These are phyloP conservation scores for Lytechinus variegatus DNA, from an alignment of 35 echinoderm and acorn worm species.

Conservation along the genomic window DNA sequence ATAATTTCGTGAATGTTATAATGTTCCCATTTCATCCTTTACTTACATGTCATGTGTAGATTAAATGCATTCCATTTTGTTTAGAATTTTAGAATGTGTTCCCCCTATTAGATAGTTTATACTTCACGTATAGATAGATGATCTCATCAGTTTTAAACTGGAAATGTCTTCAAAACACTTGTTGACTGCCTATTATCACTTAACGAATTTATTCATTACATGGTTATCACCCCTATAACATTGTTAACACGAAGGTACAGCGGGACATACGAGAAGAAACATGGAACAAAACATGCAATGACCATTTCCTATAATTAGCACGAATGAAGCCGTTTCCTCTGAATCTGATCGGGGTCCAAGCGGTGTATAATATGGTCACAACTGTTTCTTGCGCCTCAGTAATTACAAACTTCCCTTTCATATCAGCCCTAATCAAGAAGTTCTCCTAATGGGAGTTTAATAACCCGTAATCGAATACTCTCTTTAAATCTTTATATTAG, in stretches of 20 bases:
- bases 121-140: no score
- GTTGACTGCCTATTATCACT: background rate
- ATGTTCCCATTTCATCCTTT: no score
- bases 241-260: background rate
- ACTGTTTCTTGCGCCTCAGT: background rate
- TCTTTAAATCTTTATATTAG: background rate
- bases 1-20: no score
- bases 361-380: background rate
- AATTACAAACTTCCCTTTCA: slow-evolving; percentile 35
- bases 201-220: background rate
- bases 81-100: no score
- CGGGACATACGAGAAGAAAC: background rate
- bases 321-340: background rate
- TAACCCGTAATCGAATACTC: slow-evolving; percentile 32
- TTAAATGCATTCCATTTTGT: no score
- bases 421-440: background rate
- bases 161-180: background rate
- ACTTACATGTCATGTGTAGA: no score
- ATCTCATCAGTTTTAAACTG: background rate
- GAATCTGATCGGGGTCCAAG: background rate
- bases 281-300: background rate
- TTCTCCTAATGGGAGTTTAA: background rate
- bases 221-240: background rate
- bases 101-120: no score
- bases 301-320: background rate